Percentiles rank a stretch among this genome's conserved stretches.
Conservation (phyloP, 2,113 vertebrate genomes). For the Bujurquina vittata region DNA sequence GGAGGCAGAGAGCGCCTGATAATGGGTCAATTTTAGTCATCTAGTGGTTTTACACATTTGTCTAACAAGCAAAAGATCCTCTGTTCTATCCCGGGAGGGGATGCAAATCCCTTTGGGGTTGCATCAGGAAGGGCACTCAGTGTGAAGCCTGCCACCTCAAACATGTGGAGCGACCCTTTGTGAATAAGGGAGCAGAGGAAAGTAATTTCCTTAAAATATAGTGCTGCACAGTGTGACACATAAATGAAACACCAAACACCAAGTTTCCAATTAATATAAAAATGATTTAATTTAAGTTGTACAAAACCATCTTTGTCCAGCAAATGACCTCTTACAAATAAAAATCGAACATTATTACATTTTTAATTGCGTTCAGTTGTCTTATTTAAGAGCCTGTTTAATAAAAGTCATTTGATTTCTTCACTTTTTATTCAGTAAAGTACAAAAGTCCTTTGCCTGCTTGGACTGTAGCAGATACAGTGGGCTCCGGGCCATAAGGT, state of each 20-base stretch:
- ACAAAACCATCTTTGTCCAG: conserved; percentile 80
- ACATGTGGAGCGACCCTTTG: background rate
- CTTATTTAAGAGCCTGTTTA: conserved; percentile 15
- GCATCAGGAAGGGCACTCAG: background rate
- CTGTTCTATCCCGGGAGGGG: background rate
- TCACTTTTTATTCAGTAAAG: conserved; percentile 26
- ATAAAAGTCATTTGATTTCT: conserved; percentile 22
- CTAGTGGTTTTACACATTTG: background rate
- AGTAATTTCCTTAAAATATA: background rate
- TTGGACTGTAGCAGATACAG: conserved; percentile 63
- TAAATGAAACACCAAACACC: conserved; percentile 39
- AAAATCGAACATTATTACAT: conserved; percentile 50
- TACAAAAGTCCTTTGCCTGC: conserved; percentile 76
- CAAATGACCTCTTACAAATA: conserved; percentile 76
- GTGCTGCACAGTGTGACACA: background rate
- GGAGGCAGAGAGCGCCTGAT: conserved; percentile 5
- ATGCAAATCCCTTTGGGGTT: background rate
- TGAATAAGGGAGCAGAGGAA: background rate
- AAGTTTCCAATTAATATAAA: conserved; percentile 52
- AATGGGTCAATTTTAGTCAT: background rate
- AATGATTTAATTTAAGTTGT: conserved; percentile 77
- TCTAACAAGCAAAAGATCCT: background rate
- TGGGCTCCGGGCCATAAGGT: conserved; percentile 75
- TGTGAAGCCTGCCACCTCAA: background rate
- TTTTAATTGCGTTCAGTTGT: conserved; percentile 53